Evolutionary conservation across 1,140 invertebrate genomes (phyloP).

Genomic region (Phymorhynchus buccinoides): DNA sequence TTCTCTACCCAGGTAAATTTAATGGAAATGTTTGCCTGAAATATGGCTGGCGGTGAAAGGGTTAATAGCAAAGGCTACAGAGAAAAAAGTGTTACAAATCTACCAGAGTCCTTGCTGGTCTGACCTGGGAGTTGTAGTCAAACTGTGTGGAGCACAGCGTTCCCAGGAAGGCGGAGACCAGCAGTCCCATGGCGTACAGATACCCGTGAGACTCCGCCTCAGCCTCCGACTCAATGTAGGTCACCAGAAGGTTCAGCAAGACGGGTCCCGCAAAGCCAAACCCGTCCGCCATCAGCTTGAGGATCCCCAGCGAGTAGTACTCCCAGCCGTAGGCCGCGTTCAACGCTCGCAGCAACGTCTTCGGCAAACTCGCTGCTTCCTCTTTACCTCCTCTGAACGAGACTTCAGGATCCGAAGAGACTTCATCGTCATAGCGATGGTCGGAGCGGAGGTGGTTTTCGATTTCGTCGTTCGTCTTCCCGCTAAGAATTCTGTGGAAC

Average conservation of each 20-base stretch:
- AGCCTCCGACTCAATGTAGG: constrained; percentile 84
- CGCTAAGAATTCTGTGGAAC: constrained; percentile 73
- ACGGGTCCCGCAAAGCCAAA: constrained; percentile 91
- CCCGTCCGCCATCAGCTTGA: constrained; percentile 88
- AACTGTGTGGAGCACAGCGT: constrained; percentile 90
- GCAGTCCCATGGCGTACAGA: constrained; percentile 83
- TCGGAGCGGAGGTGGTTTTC: neutral
- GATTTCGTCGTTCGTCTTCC: constrained; percentile 25
- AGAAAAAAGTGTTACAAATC: no score
- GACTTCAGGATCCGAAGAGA: constrained; percentile 37
- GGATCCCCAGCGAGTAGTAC: constrained; percentile 90
- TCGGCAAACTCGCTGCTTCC: neutral
- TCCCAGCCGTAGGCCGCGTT: constrained; percentile 87
- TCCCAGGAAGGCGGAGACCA: constrained; percentile 75
- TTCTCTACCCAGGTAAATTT: no score
- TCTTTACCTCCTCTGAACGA: neutral
- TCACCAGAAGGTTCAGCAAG: constrained; percentile 86
- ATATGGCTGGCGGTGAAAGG: no score
- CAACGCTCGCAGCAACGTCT: constrained; percentile 80
- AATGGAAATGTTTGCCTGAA: no score
- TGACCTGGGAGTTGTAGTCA: constrained; percentile 89
- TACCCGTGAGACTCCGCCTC: constrained; percentile 82
- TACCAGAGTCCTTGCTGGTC: no score
- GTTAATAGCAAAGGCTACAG: no score
- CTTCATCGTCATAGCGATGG: constrained; percentile 32